These are phyloP conservation scores for Papio anubis DNA, from an alignment of 2,113 vertebrate species.

Conservation along the genomic window DNA sequence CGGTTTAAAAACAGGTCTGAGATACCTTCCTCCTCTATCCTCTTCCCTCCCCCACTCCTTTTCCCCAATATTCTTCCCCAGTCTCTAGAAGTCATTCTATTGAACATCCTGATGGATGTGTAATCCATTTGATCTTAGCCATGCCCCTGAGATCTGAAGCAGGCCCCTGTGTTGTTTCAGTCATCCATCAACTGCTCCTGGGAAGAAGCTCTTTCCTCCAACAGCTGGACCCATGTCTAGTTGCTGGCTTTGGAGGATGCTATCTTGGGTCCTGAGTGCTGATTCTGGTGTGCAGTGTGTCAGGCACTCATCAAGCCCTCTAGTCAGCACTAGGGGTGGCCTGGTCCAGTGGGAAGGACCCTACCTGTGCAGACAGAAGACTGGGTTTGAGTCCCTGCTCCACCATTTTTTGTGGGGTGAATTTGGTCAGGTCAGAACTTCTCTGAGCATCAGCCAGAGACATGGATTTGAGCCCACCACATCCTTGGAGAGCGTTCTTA, in stretches of 20 bases:
- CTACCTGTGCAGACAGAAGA: not conserved
- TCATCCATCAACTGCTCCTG: not conserved
- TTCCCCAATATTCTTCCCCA: not conserved
- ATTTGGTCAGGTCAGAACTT: not conserved
- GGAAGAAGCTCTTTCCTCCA: not conserved
- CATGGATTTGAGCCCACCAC: not conserved
- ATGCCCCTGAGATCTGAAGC: not conserved
- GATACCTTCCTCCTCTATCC: not conserved
- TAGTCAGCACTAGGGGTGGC: not conserved
- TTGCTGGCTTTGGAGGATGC: not conserved
- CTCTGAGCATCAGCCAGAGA: not conserved
- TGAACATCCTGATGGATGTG: not conserved
- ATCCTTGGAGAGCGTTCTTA: not conserved
- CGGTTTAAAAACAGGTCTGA: constrained; percentile 7
- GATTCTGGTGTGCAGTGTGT: not conserved
- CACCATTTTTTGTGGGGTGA: not conserved
- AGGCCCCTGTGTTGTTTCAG: not conserved
- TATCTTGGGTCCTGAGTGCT: not conserved
- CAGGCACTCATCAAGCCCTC: not conserved
- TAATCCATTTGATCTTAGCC: not conserved
- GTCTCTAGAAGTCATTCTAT: not conserved
- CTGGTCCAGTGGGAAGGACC: not conserved
- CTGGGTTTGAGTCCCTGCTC: not conserved
- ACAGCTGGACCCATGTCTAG: not conserved
- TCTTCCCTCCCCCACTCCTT: not conserved